These are phyloP conservation scores for Agrypnus murinus DNA, from an alignment of 2,888 invertebrate genomes.

Conservation along the genomic window DNA sequence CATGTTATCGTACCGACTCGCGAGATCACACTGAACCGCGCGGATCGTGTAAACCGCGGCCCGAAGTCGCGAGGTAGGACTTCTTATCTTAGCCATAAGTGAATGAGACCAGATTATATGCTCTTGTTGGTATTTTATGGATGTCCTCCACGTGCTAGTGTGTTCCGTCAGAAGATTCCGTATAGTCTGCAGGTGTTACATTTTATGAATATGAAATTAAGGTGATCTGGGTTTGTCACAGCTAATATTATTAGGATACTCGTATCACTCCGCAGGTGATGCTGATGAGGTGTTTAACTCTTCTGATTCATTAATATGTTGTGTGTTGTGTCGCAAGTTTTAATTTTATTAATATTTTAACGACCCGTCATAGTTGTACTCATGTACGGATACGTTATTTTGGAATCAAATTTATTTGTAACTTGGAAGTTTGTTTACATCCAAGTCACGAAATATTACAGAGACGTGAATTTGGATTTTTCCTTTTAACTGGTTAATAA, in stretches of 20 bases:
- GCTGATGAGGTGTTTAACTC: constrained; percentile 16
- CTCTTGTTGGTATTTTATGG: constrained; percentile 49
- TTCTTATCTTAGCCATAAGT: constrained; percentile 47
- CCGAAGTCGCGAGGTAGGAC: constrained; percentile 49
- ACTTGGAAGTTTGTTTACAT: too few relatives aligned
- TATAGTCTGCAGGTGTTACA: constrained; percentile 45
- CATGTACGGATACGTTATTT: too few relatives aligned
- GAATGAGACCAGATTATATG: constrained; percentile 48
- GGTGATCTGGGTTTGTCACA: constrained; percentile 30
- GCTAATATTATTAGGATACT: constrained; percentile 25
- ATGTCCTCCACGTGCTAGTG: constrained; percentile 48
- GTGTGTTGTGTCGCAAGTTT: constrained; percentile 31
- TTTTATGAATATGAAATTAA: constrained; percentile 38
- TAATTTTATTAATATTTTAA: too few relatives aligned
- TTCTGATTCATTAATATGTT: constrained; percentile 37
- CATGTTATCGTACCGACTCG: constrained; percentile 44
- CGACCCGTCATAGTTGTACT: too few relatives aligned
- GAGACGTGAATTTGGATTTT: too few relatives aligned
- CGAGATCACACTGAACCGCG: constrained; percentile 51
- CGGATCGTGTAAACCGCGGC: constrained; percentile 48
- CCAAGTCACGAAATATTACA: too few relatives aligned
- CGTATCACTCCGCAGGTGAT: constrained; percentile 22
- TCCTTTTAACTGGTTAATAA: too few relatives aligned
- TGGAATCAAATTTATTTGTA: too few relatives aligned
- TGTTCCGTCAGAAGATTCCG: constrained; percentile 32